Conservation (phyloP, 2,797 vertebrate genomes). For the Gymnodraco acuticeps region DNA sequence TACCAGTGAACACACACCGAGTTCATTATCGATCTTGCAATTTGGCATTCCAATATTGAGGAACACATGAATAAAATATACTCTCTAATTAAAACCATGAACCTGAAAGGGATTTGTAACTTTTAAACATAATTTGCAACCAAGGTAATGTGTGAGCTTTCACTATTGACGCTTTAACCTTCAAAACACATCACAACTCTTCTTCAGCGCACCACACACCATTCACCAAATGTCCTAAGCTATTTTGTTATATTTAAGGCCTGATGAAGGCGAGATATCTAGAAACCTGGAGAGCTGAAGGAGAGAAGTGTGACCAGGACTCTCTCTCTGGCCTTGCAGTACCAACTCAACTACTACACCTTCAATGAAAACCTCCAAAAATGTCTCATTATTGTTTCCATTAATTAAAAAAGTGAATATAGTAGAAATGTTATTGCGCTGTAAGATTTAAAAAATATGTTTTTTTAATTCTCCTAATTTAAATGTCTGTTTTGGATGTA, state of each 20-base stretch:
- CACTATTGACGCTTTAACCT: constrained; percentile 8
- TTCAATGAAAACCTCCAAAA: constrained; percentile 11
- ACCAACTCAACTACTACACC: constrained; percentile 22
- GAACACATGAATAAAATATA: constrained; percentile 31
- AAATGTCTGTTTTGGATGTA: constrained; percentile 10
- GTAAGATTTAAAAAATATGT: constrained; percentile 23
- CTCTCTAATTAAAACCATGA: constrained; percentile 44
- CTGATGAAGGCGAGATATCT: not conserved
- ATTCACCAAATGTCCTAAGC: not conserved
- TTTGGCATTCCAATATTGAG: constrained; percentile 30
- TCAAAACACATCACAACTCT: constrained; percentile 9
- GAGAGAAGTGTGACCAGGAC: constrained; percentile 12
- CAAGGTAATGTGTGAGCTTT: constrained; percentile 21
- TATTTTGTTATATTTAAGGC: not conserved
- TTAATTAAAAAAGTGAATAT: constrained; percentile 27
- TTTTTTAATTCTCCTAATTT: constrained; percentile 15
- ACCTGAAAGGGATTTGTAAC: constrained; percentile 5
- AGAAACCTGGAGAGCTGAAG: not conserved
- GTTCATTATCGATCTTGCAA: constrained; percentile 42
- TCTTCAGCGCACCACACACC: constrained; percentile 12
- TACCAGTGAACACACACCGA: constrained; percentile 30
- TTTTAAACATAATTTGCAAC: constrained; percentile 21
- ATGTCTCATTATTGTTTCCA: constrained; percentile 18
- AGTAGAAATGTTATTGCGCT: constrained; percentile 48
- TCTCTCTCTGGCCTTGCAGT: constrained; percentile 15